Evolutionary conservation across 2,797 vertebrate species (phyloP).

Genomic region (Cossypha caffra): DNA sequence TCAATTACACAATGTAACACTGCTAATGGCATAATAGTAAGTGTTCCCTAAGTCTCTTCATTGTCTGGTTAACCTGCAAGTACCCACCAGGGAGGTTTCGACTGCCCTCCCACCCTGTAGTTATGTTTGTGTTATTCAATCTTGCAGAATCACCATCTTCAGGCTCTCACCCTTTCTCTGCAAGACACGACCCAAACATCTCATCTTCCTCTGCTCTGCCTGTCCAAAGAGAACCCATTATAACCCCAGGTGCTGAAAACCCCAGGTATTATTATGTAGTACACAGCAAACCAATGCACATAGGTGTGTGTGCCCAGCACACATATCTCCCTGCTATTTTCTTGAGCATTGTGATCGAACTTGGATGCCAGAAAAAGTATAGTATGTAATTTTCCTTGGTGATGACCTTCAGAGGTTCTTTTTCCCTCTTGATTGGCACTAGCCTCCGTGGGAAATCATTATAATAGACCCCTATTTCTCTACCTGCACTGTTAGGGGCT

Average conservation of each 20-base stretch:
- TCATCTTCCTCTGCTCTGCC: slow-evolving; percentile 59
- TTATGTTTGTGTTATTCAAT: slow-evolving; percentile 36
- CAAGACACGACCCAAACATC: slow-evolving; percentile 54
- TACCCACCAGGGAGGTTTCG: not conserved
- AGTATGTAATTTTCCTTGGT: slow-evolving; percentile 7
- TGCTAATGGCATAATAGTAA: not conserved
- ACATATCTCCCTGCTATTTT: not conserved
- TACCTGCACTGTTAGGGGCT: slow-evolving; percentile 7
- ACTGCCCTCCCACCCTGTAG: not conserved
- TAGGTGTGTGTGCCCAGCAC: not conserved
- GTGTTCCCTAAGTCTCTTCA: not conserved
- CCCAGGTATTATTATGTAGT: not conserved
- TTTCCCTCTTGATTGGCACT: not conserved
- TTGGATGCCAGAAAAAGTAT: not conserved
- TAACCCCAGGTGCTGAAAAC: slow-evolving; percentile 45
- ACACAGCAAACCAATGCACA: not conserved
- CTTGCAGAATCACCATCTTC: slow-evolving; percentile 38
- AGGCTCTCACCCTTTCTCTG: slow-evolving; percentile 8
- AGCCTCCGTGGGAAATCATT: slow-evolving; percentile 9
- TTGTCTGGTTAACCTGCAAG: slow-evolving; percentile 41
- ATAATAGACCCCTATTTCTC: slow-evolving; percentile 13
- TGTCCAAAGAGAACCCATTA: slow-evolving; percentile 66
- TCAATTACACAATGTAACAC: not conserved
- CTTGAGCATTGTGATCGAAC: not conserved
- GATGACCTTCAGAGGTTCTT: slow-evolving; percentile 14